These are phyloP conservation scores for Caenorhabditis macrosperma DNA, from an alignment of 2,888 invertebrate species.

Conservation along the genomic window DNA sequence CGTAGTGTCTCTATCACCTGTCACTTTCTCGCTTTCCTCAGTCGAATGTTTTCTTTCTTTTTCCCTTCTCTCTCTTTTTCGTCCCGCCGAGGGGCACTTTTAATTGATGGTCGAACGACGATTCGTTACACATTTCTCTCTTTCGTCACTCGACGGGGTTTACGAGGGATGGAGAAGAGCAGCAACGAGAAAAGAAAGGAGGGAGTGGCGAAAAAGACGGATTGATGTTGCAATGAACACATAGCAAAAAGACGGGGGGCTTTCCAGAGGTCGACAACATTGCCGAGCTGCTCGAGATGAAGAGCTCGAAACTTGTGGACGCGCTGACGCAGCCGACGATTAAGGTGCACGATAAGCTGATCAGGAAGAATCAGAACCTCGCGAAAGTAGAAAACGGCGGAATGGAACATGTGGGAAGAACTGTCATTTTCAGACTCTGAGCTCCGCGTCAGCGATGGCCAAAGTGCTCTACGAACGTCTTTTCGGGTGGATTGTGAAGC, in stretches of 20 bases:
- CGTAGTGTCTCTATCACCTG: background rate
- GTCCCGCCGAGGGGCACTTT: slow-evolving; percentile 11
- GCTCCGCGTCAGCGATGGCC: slow-evolving; percentile 74
- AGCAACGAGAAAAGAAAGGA: slow-evolving; percentile 8
- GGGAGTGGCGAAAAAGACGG: slow-evolving; percentile 33
- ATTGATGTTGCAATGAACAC: slow-evolving; percentile 35
- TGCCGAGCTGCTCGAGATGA: slow-evolving; percentile 71
- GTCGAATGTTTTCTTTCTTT: slow-evolving; percentile 14
- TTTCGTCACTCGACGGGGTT: slow-evolving; percentile 26
- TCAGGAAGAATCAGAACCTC: slow-evolving; percentile 82
- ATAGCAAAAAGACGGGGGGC: background rate
- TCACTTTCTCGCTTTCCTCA: background rate
- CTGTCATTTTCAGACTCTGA: slow-evolving; percentile 61
- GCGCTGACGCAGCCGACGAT: slow-evolving; percentile 82
- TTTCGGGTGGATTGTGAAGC: slow-evolving; percentile 75
- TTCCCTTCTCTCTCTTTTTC: background rate
- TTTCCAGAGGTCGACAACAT: slow-evolving; percentile 74
- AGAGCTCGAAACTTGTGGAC: slow-evolving; percentile 77
- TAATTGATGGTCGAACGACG: slow-evolving; percentile 55
- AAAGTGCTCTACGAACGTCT: slow-evolving; percentile 77
- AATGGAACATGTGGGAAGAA: no score
- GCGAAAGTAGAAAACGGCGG: slow-evolving; percentile 79
- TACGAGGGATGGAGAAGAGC: slow-evolving; percentile 1
- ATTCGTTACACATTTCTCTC: slow-evolving; percentile 45
- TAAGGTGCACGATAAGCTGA: slow-evolving; percentile 82